Evolutionary conservation across 1,140 invertebrate genomes (phyloP).

Genomic region (Drosophila melanica): DNA sequence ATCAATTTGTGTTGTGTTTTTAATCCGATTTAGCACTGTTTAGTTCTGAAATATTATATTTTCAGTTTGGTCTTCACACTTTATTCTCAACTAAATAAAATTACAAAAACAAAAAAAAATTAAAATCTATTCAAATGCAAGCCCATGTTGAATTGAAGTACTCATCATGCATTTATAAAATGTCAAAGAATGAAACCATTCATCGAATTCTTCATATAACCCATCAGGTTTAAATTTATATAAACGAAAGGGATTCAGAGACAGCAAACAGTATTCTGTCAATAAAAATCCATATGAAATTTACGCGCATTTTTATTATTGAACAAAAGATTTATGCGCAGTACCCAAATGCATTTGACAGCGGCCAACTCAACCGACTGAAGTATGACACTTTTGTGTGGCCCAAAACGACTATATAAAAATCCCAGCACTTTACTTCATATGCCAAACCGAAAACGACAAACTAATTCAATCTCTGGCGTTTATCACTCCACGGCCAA

Average conservation of each 20-base stretch:
- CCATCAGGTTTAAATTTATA: constrained; percentile 3
- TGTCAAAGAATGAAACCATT: background rate
- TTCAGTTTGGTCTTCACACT: background rate
- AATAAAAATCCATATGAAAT: constrained; percentile 49
- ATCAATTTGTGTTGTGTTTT: background rate
- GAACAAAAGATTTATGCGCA: constrained; percentile 71
- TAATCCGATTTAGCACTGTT: background rate
- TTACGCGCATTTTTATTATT: constrained; percentile 41
- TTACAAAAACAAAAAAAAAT: too few species aligned
- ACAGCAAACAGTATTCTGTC: constrained; percentile 12
- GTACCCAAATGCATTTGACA: constrained; percentile 71
- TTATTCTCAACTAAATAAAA: too few species aligned
- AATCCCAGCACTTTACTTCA: constrained; percentile 42
- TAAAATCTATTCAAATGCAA: too few species aligned
- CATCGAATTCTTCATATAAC: background rate
- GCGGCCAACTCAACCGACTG: constrained; percentile 42
- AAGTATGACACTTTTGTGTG: constrained; percentile 49
- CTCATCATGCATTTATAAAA: background rate
- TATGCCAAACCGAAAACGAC: constrained; percentile 52
- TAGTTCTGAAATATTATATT: background rate
- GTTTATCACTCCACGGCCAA: constrained; percentile 55
- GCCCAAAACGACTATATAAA: constrained; percentile 30
- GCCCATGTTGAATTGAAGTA: too few species aligned
- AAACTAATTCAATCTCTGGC: constrained; percentile 79
- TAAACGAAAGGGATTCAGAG: constrained; percentile 8